phyloP scores from a whole-genome alignment of 1,140 invertebrate species.

The Hypsibius dujardini region DNA sequence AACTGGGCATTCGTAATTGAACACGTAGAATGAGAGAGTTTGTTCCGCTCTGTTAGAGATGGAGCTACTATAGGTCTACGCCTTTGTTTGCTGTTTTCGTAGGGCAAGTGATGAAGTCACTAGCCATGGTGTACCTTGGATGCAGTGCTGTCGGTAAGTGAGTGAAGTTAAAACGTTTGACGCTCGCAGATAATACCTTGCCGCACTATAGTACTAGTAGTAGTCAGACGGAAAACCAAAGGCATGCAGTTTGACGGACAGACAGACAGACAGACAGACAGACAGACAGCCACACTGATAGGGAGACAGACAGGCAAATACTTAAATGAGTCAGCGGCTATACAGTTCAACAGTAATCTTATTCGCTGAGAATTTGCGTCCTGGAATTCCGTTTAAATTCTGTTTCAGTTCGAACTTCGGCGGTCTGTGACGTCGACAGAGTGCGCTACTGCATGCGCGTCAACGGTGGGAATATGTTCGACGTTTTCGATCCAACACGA shows the following conservation, averaged over 20 bases:
- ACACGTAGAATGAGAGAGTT: no score
- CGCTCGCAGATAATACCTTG: not conserved
- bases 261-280: no score
- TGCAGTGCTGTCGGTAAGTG: slow-evolving; percentile 13
- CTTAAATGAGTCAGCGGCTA: no score
- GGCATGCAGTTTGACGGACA: no score
- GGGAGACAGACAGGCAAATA: no score
- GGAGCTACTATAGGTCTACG: no score
- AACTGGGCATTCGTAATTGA: no score
- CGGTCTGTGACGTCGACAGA: not conserved
- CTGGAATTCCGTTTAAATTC: not conserved
- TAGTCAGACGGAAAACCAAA: no score
- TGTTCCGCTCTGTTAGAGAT: no score
- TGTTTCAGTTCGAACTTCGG: not conserved
- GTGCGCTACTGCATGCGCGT: slow-evolving; percentile 1
- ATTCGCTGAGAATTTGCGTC: not conserved
- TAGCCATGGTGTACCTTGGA: not conserved
- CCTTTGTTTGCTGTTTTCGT: not conserved
- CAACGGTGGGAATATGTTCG: not conserved
- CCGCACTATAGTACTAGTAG: no score
- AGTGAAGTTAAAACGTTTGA: not conserved
- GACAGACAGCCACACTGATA: no score
- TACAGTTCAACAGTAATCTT: no score
- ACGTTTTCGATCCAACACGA: not conserved
- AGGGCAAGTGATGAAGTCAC: slow-evolving; percentile 2